Base-by-base conservation (phyloP, 2,113 vertebrate genomes). In the Sebastes schlegelii region DNA sequence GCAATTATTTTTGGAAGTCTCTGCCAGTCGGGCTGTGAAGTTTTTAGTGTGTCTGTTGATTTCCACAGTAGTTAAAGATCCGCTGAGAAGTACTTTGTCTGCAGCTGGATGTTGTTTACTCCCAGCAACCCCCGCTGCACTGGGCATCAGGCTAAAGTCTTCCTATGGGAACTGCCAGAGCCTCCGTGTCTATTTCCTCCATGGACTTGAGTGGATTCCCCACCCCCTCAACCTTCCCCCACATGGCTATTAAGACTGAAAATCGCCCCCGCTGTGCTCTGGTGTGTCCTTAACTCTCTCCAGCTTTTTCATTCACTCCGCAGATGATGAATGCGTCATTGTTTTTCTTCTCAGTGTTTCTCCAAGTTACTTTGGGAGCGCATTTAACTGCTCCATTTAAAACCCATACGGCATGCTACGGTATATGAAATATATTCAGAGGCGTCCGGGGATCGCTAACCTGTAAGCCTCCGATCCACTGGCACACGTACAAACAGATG, bases 161-260 rank as follows among this genome's bases (percentile, higher is more conserved):
- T 93, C 88, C 87, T 91, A 86, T 90, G 92, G 93, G 89, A 94
- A 91, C 84, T 58, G 78, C 75, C 68, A 52, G 23, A 83, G 64
- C 74, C 79, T 83, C 60, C 9, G 57, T 54, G 70, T 84, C 74
- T 85, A 81, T 87, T 87, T 90, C 69, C 63, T 92, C 74, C 58
- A 72, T 21, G 68, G 87, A 82, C 77, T 84, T 79, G 67, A 88
- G 87, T 86, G 67, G 63, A 78, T 70, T 79, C 72, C 73, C 82
- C 85, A 48, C 76, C 89, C 77, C 80, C 88, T 91, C 79, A 75
- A 40, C 78, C 75, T 65, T 58, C 68, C 66, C 75, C 82, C 54
- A 34, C 77, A 74, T 17, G 74, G 70, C 79, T 85, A 75, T 82
- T 80, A 89, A 82, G 90, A 64, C 75, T 80, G 66, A 79, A 83